These are phyloP conservation scores for Antrozous pallidus DNA, from an alignment of 2,797 vertebrate genomes.

Conservation along the genomic window DNA sequence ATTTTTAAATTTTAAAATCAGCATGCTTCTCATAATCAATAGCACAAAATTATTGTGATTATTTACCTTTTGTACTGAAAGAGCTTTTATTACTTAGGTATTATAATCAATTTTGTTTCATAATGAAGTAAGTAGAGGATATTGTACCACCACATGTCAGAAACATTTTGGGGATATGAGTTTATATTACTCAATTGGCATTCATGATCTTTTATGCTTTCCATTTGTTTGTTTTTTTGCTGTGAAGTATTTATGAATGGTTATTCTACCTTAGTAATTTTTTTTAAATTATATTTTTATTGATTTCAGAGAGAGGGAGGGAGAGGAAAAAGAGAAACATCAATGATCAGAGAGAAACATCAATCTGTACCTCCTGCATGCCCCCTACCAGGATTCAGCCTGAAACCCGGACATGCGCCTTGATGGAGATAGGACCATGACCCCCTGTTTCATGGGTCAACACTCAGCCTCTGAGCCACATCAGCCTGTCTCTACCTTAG, in stretches of 20 bases:
- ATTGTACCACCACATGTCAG: background rate
- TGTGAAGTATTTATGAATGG: background rate
- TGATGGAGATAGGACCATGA: too few species aligned
- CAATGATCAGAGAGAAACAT: too few species aligned
- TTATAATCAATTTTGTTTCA: background rate
- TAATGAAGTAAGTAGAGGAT: background rate
- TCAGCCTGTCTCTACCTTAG: background rate
- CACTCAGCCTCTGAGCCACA: too few species aligned
- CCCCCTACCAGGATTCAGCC: too few species aligned
- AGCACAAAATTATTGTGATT: background rate
- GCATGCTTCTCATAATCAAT: background rate
- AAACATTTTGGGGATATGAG: background rate
- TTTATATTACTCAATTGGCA: background rate
- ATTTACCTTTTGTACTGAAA: background rate
- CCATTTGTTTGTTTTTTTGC: background rate
- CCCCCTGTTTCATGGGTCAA: too few species aligned
- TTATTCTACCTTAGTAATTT: background rate
- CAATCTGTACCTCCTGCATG: too few species aligned
- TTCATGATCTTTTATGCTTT: background rate
- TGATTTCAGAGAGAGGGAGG: too few species aligned
- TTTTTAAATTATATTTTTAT: too few species aligned
- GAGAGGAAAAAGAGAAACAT: too few species aligned
- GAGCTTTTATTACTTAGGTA: background rate
- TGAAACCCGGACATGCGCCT: too few species aligned
- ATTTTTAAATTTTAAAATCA: background rate